phyloP scores from a whole-genome alignment of 2,888 invertebrate species.

The Spodoptera picta region DNA sequence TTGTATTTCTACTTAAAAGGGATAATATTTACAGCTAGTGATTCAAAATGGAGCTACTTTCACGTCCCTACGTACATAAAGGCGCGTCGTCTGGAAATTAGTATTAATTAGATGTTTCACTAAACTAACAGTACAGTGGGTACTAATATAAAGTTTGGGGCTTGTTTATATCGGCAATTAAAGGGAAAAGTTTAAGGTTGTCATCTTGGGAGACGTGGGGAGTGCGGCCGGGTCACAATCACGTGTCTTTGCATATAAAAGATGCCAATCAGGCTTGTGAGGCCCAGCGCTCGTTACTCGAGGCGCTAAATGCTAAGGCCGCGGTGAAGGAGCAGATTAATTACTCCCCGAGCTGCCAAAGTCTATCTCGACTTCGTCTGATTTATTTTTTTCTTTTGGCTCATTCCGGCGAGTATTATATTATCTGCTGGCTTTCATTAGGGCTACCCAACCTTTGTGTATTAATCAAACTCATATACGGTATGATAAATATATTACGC shows the following conservation, averaged over 20 bases:
- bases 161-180: conserved; percentile 52
- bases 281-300: conserved; percentile 68
- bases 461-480: conserved; percentile 30
- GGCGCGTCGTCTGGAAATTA: conserved; percentile 33
- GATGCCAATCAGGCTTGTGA: conserved; percentile 71
- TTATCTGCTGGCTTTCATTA: conserved; percentile 40
- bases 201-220: conserved; percentile 18
- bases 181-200: conserved; percentile 37
- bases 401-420: conserved; percentile 38
- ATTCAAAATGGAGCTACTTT: conserved; percentile 49
- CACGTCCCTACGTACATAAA: conserved; percentile 23
- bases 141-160: conserved; percentile 43
- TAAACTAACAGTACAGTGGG: conserved; percentile 42
- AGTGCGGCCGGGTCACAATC: conserved; percentile 17
- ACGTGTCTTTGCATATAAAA: conserved; percentile 74
- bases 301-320: conserved; percentile 62
- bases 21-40: conserved; percentile 38
- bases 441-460: conserved; percentile 22
- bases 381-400: conserved; percentile 48
- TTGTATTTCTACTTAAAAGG: conserved; percentile 41
- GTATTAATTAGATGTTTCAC: conserved; percentile 53
- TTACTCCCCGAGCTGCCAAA: conserved; percentile 64
- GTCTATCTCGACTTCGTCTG: conserved; percentile 44
- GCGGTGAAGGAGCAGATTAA: conserved; percentile 69
- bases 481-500: conserved; percentile 18